Evolutionary conservation across 2,113 vertebrate genomes (phyloP).

Genomic region (Crotalus tigris): DNA sequence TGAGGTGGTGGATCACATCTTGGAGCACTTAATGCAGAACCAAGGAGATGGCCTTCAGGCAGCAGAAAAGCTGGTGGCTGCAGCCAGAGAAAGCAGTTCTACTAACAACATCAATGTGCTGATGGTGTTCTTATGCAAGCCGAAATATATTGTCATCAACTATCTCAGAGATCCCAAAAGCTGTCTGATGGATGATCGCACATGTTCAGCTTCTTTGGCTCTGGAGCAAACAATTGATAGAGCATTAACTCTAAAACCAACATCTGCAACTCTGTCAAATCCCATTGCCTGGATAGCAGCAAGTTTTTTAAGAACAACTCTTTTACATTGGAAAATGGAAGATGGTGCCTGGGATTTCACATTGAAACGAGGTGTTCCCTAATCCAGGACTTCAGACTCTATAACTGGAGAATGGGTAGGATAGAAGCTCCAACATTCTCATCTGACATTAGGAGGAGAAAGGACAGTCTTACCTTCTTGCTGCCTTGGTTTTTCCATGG

Average conservation of each 20-base stretch:
- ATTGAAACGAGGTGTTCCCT: background rate
- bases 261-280: background rate
- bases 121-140: slow-evolving; percentile 85
- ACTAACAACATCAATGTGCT: slow-evolving; percentile 94
- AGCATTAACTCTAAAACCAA: no score
- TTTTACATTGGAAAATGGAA: slow-evolving; percentile 33
- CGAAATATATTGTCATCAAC: slow-evolving; percentile 70
- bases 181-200: slow-evolving; percentile 25
- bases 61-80: slow-evolving; percentile 81
- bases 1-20: slow-evolving; percentile 79
- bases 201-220: slow-evolving; percentile 52
- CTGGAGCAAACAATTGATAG: slow-evolving; percentile 27
- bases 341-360: slow-evolving; percentile 17
- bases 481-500: background rate
- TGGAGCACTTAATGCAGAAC: slow-evolving; percentile 70
- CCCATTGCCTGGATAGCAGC: background rate
- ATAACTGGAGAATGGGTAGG: background rate
- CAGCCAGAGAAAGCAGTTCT: slow-evolving; percentile 85
- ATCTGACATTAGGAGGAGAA: no score
- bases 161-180: slow-evolving; percentile 46
- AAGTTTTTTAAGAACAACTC: background rate
- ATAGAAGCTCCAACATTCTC: no score
- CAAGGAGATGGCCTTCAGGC: slow-evolving; percentile 66
- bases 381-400: background rate
- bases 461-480: background rate